Evolutionary conservation across 2,113 vertebrate species (phyloP).

Genomic region (Zosterops pallidus): DNA sequence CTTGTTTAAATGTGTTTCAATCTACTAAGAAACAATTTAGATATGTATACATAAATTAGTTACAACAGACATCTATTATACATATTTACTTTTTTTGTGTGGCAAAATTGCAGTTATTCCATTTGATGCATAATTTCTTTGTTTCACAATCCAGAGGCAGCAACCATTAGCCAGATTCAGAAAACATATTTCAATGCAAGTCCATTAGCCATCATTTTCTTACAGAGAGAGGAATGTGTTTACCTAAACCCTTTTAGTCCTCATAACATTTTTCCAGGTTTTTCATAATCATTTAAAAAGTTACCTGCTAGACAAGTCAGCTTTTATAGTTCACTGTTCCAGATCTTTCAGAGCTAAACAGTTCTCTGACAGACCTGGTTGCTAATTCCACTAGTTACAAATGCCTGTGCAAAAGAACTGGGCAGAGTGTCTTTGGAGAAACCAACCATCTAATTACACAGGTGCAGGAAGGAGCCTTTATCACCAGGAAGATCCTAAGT

Average conservation of each 20-base stretch:
- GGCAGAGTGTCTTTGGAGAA: background rate
- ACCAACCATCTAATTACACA: background rate
- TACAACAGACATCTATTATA: background rate
- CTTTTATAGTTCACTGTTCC: background rate
- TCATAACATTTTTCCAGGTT: background rate
- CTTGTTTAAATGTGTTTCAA: background rate
- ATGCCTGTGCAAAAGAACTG: background rate
- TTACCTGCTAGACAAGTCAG: background rate
- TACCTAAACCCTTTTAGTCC: background rate
- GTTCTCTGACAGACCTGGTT: background rate
- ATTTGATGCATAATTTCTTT: background rate
- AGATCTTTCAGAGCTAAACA: background rate
- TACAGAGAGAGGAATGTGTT: rapidly evolving
- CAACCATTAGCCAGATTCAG: background rate
- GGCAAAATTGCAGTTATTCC: background rate
- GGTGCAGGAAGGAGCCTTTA: background rate
- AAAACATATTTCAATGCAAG: background rate
- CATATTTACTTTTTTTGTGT: background rate
- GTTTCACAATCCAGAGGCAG: background rate
- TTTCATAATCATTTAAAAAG: background rate
- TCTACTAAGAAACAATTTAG: background rate
- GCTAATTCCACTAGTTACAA: background rate
- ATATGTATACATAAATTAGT: background rate
- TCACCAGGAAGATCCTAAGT: background rate
- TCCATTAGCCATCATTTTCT: background rate